phyloP scores from a whole-genome alignment of 2,888 invertebrate genomes.

The Cephus nigrinus region DNA sequence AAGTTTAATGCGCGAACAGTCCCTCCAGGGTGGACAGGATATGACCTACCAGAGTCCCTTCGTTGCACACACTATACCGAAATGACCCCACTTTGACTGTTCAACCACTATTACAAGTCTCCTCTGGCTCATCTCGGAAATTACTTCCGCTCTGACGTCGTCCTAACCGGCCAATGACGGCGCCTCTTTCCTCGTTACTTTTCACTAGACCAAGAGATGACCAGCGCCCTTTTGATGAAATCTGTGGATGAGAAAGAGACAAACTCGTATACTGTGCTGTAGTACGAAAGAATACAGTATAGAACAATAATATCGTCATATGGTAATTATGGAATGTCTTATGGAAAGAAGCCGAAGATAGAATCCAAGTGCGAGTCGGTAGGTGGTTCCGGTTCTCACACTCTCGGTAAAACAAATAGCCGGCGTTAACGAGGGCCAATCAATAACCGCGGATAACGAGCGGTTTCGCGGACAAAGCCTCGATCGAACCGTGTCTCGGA shows the following conservation, averaged over 20 bases:
- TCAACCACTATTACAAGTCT: conserved; percentile 63
- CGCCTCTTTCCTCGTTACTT: not conserved
- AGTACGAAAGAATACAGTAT: not conserved
- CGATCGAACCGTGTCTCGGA: conserved; percentile 42
- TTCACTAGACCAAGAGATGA: not conserved
- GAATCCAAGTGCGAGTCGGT: not conserved
- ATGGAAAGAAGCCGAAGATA: not conserved
- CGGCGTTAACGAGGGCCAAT: conserved; percentile 57
- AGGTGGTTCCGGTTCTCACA: conserved; percentile 56
- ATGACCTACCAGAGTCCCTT: conserved; percentile 61
- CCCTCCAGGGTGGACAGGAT: conserved; percentile 60
- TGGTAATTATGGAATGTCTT: not conserved
- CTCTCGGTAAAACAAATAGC: conserved; percentile 46
- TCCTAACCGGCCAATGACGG: not conserved
- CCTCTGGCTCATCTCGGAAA: conserved; percentile 63
- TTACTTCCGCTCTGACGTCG: conserved; percentile 62
- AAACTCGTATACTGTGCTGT: not conserved
- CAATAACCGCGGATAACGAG: conserved; percentile 62
- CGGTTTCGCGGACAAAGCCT: conserved; percentile 40
- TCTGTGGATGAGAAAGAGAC: not conserved
- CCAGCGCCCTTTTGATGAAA: not conserved
- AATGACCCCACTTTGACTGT: conserved; percentile 66
- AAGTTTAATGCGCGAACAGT: conserved; percentile 47
- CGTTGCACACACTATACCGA: conserved; percentile 45
- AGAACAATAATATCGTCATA: not conserved